Conservation (phyloP, 1,140 invertebrate species). For the Leptinotarsa undecemlineata region DNA sequence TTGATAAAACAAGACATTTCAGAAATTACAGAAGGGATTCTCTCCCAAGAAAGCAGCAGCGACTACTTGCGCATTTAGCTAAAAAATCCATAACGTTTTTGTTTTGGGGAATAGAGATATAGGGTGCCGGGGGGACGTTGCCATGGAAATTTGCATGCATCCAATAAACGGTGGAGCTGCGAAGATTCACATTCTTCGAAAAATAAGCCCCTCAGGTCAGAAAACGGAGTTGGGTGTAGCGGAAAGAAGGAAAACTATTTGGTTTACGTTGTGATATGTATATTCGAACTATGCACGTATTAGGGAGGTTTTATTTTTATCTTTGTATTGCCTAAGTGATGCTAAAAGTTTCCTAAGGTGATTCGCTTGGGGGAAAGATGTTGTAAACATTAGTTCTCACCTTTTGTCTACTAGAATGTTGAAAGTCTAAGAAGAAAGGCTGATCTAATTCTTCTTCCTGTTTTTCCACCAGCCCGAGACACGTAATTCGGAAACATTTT, state of each 20-base stretch:
- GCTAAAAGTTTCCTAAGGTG: too few species aligned
- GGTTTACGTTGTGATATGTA: background rate
- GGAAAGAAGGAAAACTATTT: background rate
- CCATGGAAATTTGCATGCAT: conserved; percentile 53
- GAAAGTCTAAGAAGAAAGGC: too few species aligned
- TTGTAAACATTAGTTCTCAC: too few species aligned
- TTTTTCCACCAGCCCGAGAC: too few species aligned
- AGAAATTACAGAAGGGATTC: conserved; percentile 18
- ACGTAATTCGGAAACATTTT: too few species aligned
- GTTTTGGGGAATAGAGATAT: conserved; percentile 49
- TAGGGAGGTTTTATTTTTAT: too few species aligned
- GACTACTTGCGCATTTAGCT: conserved; percentile 44
- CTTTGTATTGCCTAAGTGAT: too few species aligned
- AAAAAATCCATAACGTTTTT: conserved; percentile 53
- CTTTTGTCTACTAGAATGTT: too few species aligned
- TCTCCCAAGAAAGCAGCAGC: conserved; percentile 12
- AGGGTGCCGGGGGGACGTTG: conserved; percentile 43
- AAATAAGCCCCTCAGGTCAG: conserved; percentile 23
- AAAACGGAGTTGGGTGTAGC: background rate
- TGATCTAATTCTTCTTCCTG: too few species aligned
- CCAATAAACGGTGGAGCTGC: conserved; percentile 45
- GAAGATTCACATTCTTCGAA: conserved; percentile 21
- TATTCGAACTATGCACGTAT: background rate
- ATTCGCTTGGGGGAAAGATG: too few species aligned
- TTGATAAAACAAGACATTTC: conserved; percentile 21